Evolutionary conservation across 1,140 invertebrate species (phyloP), one percentile per base, ranked within the genome.

Genomic region (Drosophila ohnishii): DNA sequence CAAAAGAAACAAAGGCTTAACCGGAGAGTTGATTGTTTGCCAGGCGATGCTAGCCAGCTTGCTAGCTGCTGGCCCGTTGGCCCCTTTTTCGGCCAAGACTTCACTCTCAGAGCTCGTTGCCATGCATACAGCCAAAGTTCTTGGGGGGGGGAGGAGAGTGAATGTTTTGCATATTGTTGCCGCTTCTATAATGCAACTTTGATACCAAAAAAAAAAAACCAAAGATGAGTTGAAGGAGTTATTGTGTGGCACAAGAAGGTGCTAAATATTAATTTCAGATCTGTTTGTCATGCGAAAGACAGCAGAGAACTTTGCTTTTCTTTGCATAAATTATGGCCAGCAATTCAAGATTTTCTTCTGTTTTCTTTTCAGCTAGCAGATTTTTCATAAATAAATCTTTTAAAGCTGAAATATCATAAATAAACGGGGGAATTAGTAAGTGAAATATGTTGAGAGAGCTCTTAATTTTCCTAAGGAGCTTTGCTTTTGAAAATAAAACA

Each of bases 1-100:
- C 72, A 69, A 66, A 75, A 78, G 40, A 83, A 69, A 47, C 60
- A 61, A 72, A 60, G 50, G 71, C 67, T 65, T 75, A 76, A 66
- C 40, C 73, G 64, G 64, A 19, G 73, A 86, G 82, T 78, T 85
- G 81, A 85, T 85, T 85, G 81, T 85, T 85, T 85, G 80, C 56
- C 55, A 48, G 57, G 57, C 50, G 39, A 40, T 42, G 40, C 40
- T 3, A n/a, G 25, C 25, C 25, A 45, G 42, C 19, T 55, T 53
- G 35, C 60, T 32, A 30, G 57, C 55, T 55, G 45, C 37, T 47
- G 28, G 39, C 28, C 50, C 37, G 53, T 45, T 45, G 44, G 42
- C 51, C 56, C 55, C 34, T 30, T 57, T 57, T 50, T 65, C 8
- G 65, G 65, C 65, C 65, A 69, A 22, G 47, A 51, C 65, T 30